Evolutionary conservation across 2,797 vertebrate genomes (phyloP).

Genomic region (Epinephelus awoara): DNA sequence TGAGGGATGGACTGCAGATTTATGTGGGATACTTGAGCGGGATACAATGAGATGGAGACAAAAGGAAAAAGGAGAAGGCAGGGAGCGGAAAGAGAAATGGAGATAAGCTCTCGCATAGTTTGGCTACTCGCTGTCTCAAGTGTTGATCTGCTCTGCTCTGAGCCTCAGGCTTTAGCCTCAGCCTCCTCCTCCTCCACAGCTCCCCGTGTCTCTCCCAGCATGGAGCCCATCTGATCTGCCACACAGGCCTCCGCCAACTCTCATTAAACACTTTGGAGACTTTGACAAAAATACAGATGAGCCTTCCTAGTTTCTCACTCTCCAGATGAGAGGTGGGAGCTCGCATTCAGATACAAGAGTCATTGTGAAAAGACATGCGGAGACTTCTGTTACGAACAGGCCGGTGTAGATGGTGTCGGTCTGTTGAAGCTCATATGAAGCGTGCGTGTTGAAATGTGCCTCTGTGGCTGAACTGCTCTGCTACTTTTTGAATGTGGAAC

Average conservation of each 20-base stretch:
- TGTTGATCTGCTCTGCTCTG: slow-evolving; percentile 75
- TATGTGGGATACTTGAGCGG: slow-evolving; percentile 44
- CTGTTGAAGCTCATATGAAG: slow-evolving; percentile 31
- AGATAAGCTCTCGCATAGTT: slow-evolving; percentile 74
- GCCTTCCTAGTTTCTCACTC: slow-evolving; percentile 71
- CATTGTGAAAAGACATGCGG: slow-evolving; percentile 46
- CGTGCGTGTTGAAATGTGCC: slow-evolving; percentile 40
- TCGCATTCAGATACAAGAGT: slow-evolving; percentile 67
- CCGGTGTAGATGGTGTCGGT: slow-evolving; percentile 22
- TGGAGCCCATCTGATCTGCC: slow-evolving; percentile 81
- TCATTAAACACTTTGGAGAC: slow-evolving; percentile 83
- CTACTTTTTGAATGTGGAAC: slow-evolving; percentile 54
- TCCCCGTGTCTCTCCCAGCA: slow-evolving; percentile 76
- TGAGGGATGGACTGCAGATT: slow-evolving; percentile 61
- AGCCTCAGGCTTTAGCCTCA: slow-evolving; percentile 77
- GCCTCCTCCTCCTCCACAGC: slow-evolving; percentile 68
- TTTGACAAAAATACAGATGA: slow-evolving; percentile 80
- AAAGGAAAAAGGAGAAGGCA: slow-evolving; percentile 40
- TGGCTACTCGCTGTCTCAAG: slow-evolving; percentile 73
- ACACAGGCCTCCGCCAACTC: slow-evolving; percentile 77
- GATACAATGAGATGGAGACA: slow-evolving; percentile 51
- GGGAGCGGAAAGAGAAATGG: slow-evolving; percentile 52
- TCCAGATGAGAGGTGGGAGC: slow-evolving; percentile 69
- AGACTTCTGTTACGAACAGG: slow-evolving; percentile 47
- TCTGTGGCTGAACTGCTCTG: slow-evolving; percentile 24